Base-by-base conservation (phyloP, 2,113 vertebrate species). In the Barnardius zonarius region DNA sequence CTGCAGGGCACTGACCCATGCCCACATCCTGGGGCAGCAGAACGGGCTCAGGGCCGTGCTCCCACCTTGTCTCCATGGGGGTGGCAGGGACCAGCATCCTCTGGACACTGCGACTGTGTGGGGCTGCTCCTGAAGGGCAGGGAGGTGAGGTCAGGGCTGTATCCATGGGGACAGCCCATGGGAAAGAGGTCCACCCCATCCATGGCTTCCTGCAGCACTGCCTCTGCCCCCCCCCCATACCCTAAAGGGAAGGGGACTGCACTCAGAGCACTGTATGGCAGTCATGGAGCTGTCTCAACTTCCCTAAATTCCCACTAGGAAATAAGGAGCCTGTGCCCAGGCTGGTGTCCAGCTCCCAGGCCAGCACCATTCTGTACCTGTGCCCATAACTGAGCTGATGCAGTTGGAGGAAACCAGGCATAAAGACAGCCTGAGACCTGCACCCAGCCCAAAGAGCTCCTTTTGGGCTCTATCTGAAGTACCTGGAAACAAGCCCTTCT, bases 81-180 rank as follows among this genome's bases (percentile, higher is more conserved):
- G 13, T 22, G 51, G 49, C 5, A 11, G 33, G 46, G 52, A 78
- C 22, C 41, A n/a, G 37, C 12, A 33, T 51, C 37, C 23, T 33
- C 33, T 1, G 1, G 70, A 30, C 13, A 14, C 46, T 0, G 4
- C 14, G 16, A 7, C 18, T 0, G 0, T 3, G n/a, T 17, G 46
- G 79, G 24, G 33, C 46, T 31, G 77, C n/a, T 48, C n/a, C 49
- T 2, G 2, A 30, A 27, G 69, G 17, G 35, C 68, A 33, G 69
- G 69, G 37, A 39, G 39, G 39, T 39, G 39, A 39, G 39, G 39
- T 39, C 39, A 39, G 69, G 69, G 37, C 35, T n/a, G 20, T 9
- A 33, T 28, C 61, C 22, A 44, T 27, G 52, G 37, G 44, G 37
- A 48, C 46, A 46, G 25, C 22, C 25, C 54, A 11, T 0, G 2